Conservation (phyloP, 2,797 vertebrate genomes). For the Gouania willdenowi region DNA sequence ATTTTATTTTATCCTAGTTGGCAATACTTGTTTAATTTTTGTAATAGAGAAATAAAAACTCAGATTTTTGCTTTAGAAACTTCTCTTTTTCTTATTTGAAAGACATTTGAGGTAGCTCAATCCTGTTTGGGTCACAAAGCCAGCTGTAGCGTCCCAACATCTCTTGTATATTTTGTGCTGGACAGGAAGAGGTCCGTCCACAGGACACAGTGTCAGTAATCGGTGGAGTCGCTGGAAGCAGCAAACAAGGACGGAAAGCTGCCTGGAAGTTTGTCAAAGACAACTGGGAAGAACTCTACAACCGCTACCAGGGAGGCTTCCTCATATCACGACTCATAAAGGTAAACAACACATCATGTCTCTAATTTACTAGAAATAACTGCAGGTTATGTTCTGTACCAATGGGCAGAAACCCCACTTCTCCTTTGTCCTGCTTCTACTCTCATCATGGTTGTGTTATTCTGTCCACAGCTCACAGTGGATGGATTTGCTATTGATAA, state of each 20-base stretch:
- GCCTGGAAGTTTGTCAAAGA: slow-evolving; percentile 96
- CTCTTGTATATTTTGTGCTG: too few relatives aligned
- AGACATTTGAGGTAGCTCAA: too few relatives aligned
- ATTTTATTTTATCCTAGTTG: too few relatives aligned
- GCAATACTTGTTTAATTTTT: too few relatives aligned
- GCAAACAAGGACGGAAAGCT: slow-evolving; percentile 92
- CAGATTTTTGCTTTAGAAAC: too few relatives aligned
- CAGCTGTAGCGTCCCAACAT: too few relatives aligned
- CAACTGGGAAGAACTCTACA: slow-evolving; percentile 97
- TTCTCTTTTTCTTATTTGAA: too few relatives aligned
- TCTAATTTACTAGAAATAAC: background rate
- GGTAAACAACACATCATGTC: slow-evolving; percentile 56
- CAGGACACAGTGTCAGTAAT: slow-evolving; percentile 97
- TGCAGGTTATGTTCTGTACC: background rate
- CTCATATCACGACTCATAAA: slow-evolving; percentile 97
- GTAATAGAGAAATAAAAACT: too few relatives aligned
- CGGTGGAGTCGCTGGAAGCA: slow-evolving; percentile 93
- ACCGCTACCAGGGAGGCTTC: slow-evolving; percentile 96
- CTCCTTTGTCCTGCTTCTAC: too few relatives aligned
- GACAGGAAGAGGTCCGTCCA: slow-evolving; percentile 96
- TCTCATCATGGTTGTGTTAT: background rate
- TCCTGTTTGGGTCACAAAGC: too few relatives aligned
- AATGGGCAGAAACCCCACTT: too few relatives aligned
- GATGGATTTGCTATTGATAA: slow-evolving; percentile 96
- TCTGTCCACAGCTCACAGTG: slow-evolving; percentile 82